These are phyloP conservation scores for Nebria salina DNA, from an alignment of 2,888 invertebrate species.

Conservation along the genomic window DNA sequence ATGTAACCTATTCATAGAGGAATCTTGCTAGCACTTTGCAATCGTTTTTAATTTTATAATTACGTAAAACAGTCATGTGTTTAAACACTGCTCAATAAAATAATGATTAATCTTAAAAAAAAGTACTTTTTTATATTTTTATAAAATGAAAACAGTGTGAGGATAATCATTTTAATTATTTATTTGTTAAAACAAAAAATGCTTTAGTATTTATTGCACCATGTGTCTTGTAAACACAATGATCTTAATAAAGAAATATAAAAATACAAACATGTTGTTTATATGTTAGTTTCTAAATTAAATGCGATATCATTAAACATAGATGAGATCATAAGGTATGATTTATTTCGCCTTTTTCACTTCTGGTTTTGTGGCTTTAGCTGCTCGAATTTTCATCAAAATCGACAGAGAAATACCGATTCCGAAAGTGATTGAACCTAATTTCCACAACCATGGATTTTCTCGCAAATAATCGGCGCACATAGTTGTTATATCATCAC, in stretches of 20 bases:
- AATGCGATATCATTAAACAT: neutral
- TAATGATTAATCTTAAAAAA: neutral
- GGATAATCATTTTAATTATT: slow-evolving; percentile 4
- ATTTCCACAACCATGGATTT: slow-evolving; percentile 67
- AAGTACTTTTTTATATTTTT: neutral
- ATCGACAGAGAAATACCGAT: slow-evolving; percentile 62
- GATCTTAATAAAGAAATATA: slow-evolving; percentile 31
- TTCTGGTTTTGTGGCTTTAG: slow-evolving; percentile 50
- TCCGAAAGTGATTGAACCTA: slow-evolving; percentile 64
- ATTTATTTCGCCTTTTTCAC: slow-evolving; percentile 46
- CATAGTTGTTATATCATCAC: slow-evolving; percentile 69
- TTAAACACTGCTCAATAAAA: slow-evolving; percentile 3
- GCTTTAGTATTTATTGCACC: slow-evolving; percentile 43
- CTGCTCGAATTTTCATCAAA: slow-evolving; percentile 51
- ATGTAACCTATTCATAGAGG: too few relatives aligned
- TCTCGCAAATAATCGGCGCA: slow-evolving; percentile 67
- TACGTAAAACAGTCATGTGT: slow-evolving; percentile 9
- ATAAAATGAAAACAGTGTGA: neutral
- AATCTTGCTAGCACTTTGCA: neutral
- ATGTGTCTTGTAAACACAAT: slow-evolving; percentile 36
- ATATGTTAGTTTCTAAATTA: slow-evolving; percentile 36
- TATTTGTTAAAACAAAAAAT: slow-evolving; percentile 20
- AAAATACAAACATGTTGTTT: slow-evolving; percentile 43
- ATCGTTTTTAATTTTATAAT: neutral
- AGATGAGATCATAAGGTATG: slow-evolving; percentile 14